These are phyloP conservation scores for Calcarius lapponicus DNA, from an alignment of 2,797 vertebrate genomes.

Conservation along the genomic window DNA sequence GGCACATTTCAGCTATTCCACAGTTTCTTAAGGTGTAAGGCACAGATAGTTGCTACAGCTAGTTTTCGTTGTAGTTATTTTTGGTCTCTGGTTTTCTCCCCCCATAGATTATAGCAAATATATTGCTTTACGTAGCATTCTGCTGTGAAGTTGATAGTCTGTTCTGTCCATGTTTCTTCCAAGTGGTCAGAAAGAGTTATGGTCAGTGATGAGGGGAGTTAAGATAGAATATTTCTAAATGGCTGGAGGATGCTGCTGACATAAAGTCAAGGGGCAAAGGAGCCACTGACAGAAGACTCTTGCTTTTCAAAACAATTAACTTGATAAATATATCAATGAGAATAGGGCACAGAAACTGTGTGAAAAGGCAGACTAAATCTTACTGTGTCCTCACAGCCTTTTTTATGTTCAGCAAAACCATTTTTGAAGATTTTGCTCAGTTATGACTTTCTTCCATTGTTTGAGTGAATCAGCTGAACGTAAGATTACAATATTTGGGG, in stretches of 20 bases:
- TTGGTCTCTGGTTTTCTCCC: slow-evolving; percentile 61
- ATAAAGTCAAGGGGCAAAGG: background rate
- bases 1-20: background rate
- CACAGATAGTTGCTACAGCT: slow-evolving; percentile 1
- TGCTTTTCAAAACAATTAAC: slow-evolving; percentile 14
- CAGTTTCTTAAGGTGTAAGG: background rate
- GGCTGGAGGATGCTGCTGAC: background rate
- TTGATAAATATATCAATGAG: background rate
- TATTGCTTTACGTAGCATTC: background rate
- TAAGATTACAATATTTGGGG: background rate
- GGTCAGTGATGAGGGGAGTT: background rate
- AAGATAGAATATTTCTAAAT: slow-evolving; percentile 19
- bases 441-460: background rate
- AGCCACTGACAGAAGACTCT: background rate
- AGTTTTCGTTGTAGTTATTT: slow-evolving; percentile 14
- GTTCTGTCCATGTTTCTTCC: background rate
- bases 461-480: background rate
- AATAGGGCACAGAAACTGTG: slow-evolving; percentile 4
- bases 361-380: slow-evolving; percentile 13
- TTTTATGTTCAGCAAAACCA: background rate
- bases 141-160: background rate
- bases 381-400: background rate
- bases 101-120: background rate
- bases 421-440: background rate
- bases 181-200: background rate